Conservation (phyloP, 2,797 vertebrate genomes). For the Cyprinella venusta region DNA sequence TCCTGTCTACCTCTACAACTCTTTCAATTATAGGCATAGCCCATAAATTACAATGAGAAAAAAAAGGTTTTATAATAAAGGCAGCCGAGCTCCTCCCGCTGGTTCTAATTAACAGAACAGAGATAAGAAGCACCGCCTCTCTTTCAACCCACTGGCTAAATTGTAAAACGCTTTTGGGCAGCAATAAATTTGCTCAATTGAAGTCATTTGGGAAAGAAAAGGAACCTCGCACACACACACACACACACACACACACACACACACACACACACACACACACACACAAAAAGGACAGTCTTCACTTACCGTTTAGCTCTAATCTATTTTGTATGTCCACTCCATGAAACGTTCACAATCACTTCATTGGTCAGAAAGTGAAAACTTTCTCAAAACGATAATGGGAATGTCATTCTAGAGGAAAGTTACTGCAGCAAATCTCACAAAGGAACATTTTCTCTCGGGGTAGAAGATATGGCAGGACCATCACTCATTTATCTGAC, state of each 20-base stretch:
- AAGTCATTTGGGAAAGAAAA: slow-evolving; percentile 39
- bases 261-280: neutral
- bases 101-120: slow-evolving; percentile 38
- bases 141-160: slow-evolving; percentile 31
- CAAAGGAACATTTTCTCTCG: slow-evolving; percentile 32
- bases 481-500: slow-evolving; percentile 42
- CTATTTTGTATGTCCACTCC: slow-evolving; percentile 19
- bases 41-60: slow-evolving; percentile 22
- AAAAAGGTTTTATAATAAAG: slow-evolving; percentile 10
- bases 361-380: slow-evolving; percentile 34
- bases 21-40: slow-evolving; percentile 22
- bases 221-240: neutral
- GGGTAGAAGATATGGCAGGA: slow-evolving; percentile 20
- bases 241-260: neutral
- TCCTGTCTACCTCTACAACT: neutral
- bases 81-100: neutral
- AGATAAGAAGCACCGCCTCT: slow-evolving; percentile 13
- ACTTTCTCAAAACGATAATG: slow-evolving; percentile 29
- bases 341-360: slow-evolving; percentile 35
- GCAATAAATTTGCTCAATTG: slow-evolving; percentile 30
- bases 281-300: neutral
- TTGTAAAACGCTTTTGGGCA: slow-evolving; percentile 32
- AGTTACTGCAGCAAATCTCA: slow-evolving; percentile 30
- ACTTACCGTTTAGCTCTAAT: slow-evolving; percentile 20
- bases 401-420: slow-evolving; percentile 18